A percentile compares a stretch with the other conserved stretches of the same genome.
These are phyloP conservation scores for Montipora cactus DNA, from an alignment of 64 coral and sea anemone genomes.

Conservation along the genomic window DNA sequence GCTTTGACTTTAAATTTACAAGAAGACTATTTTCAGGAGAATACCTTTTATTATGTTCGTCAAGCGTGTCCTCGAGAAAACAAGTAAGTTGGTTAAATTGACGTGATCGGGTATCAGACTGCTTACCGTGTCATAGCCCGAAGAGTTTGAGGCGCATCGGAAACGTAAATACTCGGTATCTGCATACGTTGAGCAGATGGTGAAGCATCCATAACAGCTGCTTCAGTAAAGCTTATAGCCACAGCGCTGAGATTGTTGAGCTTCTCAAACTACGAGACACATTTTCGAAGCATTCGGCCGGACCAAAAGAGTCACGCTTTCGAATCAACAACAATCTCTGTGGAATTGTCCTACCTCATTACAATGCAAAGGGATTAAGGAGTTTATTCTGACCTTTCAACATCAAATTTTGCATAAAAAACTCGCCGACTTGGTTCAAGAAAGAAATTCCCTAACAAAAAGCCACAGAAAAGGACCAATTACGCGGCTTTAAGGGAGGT, in stretches of 20 bases:
- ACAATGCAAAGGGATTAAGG: constrained; percentile 38
- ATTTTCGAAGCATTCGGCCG: neutral
- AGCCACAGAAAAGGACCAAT: too few species aligned
- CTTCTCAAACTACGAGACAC: neutral
- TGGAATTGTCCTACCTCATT: neutral
- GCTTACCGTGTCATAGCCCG: constrained; percentile 15
- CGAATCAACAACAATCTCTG: neutral
- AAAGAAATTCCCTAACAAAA: neutral
- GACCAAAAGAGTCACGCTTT: neutral
- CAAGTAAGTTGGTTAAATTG: neutral
- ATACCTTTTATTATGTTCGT: too few species aligned
- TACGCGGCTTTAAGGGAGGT: too few species aligned
- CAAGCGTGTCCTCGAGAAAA: too few species aligned
- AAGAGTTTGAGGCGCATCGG: neutral
- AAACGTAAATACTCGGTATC: constrained; percentile 23
- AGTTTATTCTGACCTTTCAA: constrained; percentile 25
- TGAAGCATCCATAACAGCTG: constrained; percentile 28
- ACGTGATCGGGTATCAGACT: neutral
- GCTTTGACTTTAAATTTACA: too few species aligned
- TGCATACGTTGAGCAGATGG: constrained; percentile 7
- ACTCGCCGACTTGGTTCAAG: neutral
- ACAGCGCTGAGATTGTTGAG: neutral
- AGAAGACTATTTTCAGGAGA: too few species aligned
- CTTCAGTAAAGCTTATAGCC: constrained; percentile 1
- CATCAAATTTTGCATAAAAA: constrained; percentile 1